These are phyloP conservation scores for Acrobasis repandana DNA, from an alignment of 2,888 invertebrate genomes.

Conservation along the genomic window DNA sequence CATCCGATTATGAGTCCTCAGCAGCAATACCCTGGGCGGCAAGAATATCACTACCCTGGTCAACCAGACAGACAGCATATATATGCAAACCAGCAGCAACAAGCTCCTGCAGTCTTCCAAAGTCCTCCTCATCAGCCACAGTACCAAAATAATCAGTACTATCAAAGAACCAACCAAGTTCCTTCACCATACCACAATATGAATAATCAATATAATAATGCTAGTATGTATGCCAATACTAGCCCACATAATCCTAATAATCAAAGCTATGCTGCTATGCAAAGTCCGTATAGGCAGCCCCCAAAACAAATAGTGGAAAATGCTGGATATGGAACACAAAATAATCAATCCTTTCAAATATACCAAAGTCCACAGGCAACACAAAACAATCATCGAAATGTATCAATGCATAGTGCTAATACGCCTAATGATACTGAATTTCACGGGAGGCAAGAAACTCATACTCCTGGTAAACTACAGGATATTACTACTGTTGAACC, in stretches of 20 bases:
- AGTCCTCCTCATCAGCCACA: slow-evolving; percentile 71
- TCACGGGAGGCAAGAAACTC: slow-evolving; percentile 50
- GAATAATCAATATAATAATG: slow-evolving; percentile 62
- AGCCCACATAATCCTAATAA: slow-evolving; percentile 46
- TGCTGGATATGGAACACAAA: slow-evolving; percentile 51
- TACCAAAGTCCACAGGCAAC: slow-evolving; percentile 71
- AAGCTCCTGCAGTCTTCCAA: slow-evolving; percentile 33
- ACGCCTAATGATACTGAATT: slow-evolving; percentile 51
- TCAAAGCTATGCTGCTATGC: slow-evolving; percentile 61
- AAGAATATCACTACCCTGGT: slow-evolving; percentile 66
- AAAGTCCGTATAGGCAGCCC: slow-evolving; percentile 64
- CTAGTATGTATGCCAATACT: slow-evolving; percentile 56
- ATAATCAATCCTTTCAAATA: slow-evolving; percentile 65
- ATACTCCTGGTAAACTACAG: slow-evolving; percentile 39
- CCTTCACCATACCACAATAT: slow-evolving; percentile 51
- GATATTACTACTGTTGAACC: slow-evolving; percentile 48
- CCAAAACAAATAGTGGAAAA: slow-evolving; percentile 58
- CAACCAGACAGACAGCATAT: slow-evolving; percentile 68
- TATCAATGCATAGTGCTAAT: slow-evolving; percentile 43
- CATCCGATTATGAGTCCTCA: slow-evolving; percentile 75
- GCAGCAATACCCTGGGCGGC: slow-evolving; percentile 57
- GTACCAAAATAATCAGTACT: slow-evolving; percentile 69
- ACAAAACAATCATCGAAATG: slow-evolving; percentile 56
- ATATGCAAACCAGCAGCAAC: slow-evolving; percentile 61
- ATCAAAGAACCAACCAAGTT: slow-evolving; percentile 63